Evolutionary conservation across 2,113 vertebrate species (phyloP).

Genomic region (Charina bottae): DNA sequence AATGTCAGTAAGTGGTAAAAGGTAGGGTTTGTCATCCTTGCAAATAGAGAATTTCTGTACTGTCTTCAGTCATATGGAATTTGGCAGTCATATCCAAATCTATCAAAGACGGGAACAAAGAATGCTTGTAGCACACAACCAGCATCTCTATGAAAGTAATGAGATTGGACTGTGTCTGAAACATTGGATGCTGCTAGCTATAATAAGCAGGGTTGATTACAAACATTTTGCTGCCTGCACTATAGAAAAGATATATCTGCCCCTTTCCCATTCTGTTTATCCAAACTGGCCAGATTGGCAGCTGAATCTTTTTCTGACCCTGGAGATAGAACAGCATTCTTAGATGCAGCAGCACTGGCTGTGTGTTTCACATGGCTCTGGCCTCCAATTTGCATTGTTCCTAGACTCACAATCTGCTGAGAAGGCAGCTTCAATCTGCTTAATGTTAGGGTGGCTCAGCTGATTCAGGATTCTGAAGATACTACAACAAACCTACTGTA

Average conservation of each 20-base stretch:
- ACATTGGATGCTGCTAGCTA: neutral
- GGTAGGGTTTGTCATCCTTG: neutral
- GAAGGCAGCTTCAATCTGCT: neutral
- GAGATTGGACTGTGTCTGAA: neutral
- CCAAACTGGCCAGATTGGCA: neutral
- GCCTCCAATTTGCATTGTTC: neutral
- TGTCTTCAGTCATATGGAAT: neutral
- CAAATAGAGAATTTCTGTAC: neutral
- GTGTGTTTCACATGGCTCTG: neutral
- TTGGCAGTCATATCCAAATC: neutral
- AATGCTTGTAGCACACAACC: neutral
- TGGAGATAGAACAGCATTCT: neutral
- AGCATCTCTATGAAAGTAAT: neutral
- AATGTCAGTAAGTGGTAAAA: neutral
- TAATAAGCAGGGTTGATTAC: neutral
- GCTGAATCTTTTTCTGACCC: neutral
- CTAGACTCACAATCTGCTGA: neutral
- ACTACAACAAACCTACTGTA: neutral
- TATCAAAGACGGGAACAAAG: neutral
- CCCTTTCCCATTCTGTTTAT: neutral
- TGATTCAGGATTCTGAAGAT: neutral
- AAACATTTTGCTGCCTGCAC: neutral
- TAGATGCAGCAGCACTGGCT: neutral
- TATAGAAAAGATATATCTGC: neutral
- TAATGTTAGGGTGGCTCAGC: neutral